phyloP scores from a whole-genome alignment of 1,140 invertebrate genomes.

The Drosophila funebris region DNA sequence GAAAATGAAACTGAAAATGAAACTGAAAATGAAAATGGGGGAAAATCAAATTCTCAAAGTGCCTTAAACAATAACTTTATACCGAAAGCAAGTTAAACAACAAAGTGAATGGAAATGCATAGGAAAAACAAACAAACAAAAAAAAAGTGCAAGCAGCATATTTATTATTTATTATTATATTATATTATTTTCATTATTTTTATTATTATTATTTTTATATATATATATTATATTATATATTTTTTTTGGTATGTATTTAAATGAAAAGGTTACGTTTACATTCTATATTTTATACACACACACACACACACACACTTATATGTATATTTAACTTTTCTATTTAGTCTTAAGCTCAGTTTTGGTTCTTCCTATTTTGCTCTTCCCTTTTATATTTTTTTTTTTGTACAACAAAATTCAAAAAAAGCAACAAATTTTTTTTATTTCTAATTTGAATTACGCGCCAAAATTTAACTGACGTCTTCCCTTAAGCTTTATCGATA shows the following conservation, averaged over 20 bases:
- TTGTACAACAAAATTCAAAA: constrained; percentile 54
- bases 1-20: too few relatives aligned
- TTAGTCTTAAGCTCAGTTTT: constrained; percentile 49
- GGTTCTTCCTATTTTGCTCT: constrained; percentile 54
- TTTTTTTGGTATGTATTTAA: constrained; percentile 47
- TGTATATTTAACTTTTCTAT: constrained; percentile 23
- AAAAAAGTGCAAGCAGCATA: constrained; percentile 47
- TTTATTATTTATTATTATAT: constrained; percentile 75
- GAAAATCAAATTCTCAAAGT: constrained; percentile 75
- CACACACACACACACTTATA: constrained; percentile 1
- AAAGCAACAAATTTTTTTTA: constrained; percentile 6
- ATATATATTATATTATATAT: constrained; percentile 31
- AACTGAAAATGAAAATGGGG: constrained; percentile 41
- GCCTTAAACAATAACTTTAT: constrained; percentile 73
- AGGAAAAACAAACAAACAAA: constrained; percentile 11
- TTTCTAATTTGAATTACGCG: constrained; percentile 13
- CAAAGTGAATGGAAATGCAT: constrained; percentile 31
- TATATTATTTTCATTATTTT: constrained; percentile 63
- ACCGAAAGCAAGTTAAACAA: constrained; percentile 29
- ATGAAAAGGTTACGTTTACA: constrained; percentile 43
- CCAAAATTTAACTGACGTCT: constrained; percentile 45
- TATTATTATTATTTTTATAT: constrained; percentile 53
- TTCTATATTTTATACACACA: constrained; percentile 20
- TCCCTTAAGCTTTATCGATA: constrained; percentile 38
- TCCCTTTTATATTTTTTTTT: constrained; percentile 36